These are phyloP conservation scores for Stenodema calcarata DNA, from an alignment of 2,888 invertebrate genomes.

Conservation along the genomic window DNA sequence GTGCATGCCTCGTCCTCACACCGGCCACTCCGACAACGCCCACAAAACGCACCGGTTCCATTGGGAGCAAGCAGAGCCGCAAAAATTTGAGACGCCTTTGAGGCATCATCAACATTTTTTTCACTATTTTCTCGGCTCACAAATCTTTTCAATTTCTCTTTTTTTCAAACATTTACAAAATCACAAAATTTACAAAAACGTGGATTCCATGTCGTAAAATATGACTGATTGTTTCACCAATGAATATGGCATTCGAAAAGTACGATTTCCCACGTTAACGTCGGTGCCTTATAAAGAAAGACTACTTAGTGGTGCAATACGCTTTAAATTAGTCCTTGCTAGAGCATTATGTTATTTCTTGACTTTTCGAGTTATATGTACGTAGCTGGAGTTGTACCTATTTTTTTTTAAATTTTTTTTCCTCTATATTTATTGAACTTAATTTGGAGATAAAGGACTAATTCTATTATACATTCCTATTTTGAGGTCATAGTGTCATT, in stretches of 20 bases:
- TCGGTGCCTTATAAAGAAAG: background rate
- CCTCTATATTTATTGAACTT: background rate
- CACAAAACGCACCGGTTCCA: background rate
- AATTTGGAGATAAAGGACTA: background rate
- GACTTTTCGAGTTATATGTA: background rate
- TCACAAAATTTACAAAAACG: background rate
- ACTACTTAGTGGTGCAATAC: slow-evolving; percentile 1
- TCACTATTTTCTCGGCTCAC: background rate
- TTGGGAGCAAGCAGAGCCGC: background rate
- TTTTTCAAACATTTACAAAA: background rate
- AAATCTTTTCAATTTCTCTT: background rate
- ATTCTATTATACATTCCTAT: background rate
- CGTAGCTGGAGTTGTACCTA: background rate
- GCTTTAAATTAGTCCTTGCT: slow-evolving; percentile 13
- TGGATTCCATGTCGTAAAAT: background rate
- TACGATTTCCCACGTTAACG: background rate
- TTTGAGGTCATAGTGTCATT: background rate
- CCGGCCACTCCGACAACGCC: slow-evolving; percentile 48
- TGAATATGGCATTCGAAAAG: background rate
- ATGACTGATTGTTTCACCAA: background rate
- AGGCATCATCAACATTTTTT: background rate
- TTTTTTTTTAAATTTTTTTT: no score
- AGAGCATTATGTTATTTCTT: background rate
- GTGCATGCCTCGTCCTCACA: slow-evolving; percentile 42
- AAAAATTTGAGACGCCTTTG: slow-evolving; percentile 31